phyloP scores from a whole-genome alignment of 2,888 invertebrate species.

The Phengaris alcon region DNA sequence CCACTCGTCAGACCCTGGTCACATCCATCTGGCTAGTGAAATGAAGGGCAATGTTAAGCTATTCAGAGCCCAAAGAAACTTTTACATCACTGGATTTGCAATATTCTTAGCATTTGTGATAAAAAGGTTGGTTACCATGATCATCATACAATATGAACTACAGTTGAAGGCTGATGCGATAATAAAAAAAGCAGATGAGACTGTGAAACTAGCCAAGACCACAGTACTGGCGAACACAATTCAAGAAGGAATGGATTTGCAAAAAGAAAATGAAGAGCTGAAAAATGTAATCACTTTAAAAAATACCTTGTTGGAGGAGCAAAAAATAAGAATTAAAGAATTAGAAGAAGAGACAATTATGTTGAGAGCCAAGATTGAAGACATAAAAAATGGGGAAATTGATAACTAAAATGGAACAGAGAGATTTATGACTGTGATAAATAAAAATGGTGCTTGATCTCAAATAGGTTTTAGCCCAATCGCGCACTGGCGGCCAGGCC shows the following conservation, averaged over 20 bases:
- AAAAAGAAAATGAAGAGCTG: slow-evolving; percentile 42
- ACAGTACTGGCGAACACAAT: slow-evolving; percentile 51
- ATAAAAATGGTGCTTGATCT: slow-evolving; percentile 19
- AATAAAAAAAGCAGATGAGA: slow-evolving; percentile 83
- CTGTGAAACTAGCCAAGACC: slow-evolving; percentile 68
- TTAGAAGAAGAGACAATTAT: slow-evolving; percentile 51
- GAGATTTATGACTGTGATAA: slow-evolving; percentile 15
- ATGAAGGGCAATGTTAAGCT: slow-evolving; percentile 84
- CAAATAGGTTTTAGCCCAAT: background rate
- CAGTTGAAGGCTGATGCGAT: slow-evolving; percentile 82
- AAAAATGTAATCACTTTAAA: slow-evolving; percentile 38
- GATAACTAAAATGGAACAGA: slow-evolving; percentile 43
- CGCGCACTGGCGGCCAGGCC: no score
- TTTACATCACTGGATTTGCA: slow-evolving; percentile 88
- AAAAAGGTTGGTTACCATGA: slow-evolving; percentile 81
- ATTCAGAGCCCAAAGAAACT: slow-evolving; percentile 88
- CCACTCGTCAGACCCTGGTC: slow-evolving; percentile 57
- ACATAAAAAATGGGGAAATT: slow-evolving; percentile 43
- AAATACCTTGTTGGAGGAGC: slow-evolving; percentile 48
- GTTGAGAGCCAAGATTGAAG: slow-evolving; percentile 58
- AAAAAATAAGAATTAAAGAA: slow-evolving; percentile 47
- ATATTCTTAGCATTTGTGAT: slow-evolving; percentile 85
- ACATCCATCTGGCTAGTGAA: slow-evolving; percentile 79
- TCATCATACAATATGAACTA: slow-evolving; percentile 82
- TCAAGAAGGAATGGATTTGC: slow-evolving; percentile 43